Conservation (phyloP, 2,888 invertebrate genomes). For the Habroteleia sp. region DNA sequence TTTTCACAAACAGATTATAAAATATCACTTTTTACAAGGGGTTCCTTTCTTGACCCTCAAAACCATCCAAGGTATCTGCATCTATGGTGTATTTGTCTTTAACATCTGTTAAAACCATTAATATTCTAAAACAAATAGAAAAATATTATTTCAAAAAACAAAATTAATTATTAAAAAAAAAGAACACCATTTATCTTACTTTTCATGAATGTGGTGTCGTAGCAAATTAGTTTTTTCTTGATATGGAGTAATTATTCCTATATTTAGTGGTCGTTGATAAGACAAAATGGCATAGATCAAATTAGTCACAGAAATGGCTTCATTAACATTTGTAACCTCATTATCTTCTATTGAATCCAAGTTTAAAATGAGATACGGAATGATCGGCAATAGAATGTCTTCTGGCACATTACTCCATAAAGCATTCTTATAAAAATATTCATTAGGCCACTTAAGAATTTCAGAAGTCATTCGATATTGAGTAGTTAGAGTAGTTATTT, state of each 20-base stretch:
- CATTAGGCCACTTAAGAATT: constrained; percentile 90
- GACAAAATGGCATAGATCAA: constrained; percentile 81
- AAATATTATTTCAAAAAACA: too few relatives aligned
- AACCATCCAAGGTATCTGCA: constrained; percentile 91
- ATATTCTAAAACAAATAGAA: too few relatives aligned
- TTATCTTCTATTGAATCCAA: constrained; percentile 76
- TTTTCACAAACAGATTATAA: too few relatives aligned
- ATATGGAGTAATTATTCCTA: constrained; percentile 89
- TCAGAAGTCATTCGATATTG: constrained; percentile 94
- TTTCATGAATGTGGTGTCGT: constrained; percentile 67
- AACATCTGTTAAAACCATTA: too few relatives aligned
- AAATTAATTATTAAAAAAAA: too few relatives aligned
- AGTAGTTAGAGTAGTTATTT: constrained; percentile 83
- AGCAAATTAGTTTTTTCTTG: constrained; percentile 83
- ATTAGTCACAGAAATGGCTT: constrained; percentile 84
- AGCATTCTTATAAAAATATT: constrained; percentile 85
- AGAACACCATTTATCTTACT: too few relatives aligned
- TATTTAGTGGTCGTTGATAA: constrained; percentile 70
- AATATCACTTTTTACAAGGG: too few relatives aligned
- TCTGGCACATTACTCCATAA: constrained; percentile 46
- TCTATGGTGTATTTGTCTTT: too few relatives aligned
- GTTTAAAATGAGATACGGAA: constrained; percentile 85
- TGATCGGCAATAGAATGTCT: constrained; percentile 77
- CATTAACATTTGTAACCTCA: constrained; percentile 82
- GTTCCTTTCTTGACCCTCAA: constrained; percentile 95